Evolutionary conservation across 2,888 invertebrate species (phyloP).

Genomic region (Noctua pronuba): DNA sequence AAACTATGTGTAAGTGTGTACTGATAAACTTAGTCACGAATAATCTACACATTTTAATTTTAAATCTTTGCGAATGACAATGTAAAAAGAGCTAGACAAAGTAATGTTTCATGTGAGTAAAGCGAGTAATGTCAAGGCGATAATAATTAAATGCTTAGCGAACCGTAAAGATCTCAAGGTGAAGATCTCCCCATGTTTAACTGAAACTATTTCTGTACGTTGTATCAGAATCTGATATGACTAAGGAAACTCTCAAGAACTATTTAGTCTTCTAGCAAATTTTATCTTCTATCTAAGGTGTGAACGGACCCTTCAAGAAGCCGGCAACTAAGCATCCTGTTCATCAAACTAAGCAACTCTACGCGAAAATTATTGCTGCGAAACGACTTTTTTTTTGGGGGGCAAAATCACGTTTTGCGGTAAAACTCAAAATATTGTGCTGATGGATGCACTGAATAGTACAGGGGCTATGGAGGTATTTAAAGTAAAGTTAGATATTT

Average conservation of each 20-base stretch:
- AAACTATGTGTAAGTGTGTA: background rate
- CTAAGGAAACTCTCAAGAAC: constrained; percentile 4
- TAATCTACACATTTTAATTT: background rate
- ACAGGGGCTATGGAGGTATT: no score
- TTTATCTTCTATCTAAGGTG: background rate
- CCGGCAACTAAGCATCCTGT: no score
- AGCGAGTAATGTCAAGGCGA: constrained; percentile 39
- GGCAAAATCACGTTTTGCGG: no score
- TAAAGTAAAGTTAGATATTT: no score
- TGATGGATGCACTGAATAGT: no score
- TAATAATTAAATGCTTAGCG: constrained; percentile 34
- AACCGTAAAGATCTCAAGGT: constrained; percentile 50
- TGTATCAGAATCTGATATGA: constrained; percentile 4
- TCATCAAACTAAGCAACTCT: no score
- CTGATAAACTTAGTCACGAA: background rate
- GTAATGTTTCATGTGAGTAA: constrained; percentile 24
- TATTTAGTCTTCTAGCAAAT: constrained; percentile 23
- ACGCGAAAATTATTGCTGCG: no score
- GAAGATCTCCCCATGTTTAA: constrained; percentile 39
- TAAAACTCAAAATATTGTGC: no score
- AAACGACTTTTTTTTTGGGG: no score
- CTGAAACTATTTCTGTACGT: constrained; percentile 34
- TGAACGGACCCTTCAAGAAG: no score
- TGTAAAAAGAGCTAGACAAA: constrained; percentile 10
- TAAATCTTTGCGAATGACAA: constrained; percentile 12